phyloP scores from a whole-genome alignment of 2,113 vertebrate genomes.

The Furnarius figulus region DNA sequence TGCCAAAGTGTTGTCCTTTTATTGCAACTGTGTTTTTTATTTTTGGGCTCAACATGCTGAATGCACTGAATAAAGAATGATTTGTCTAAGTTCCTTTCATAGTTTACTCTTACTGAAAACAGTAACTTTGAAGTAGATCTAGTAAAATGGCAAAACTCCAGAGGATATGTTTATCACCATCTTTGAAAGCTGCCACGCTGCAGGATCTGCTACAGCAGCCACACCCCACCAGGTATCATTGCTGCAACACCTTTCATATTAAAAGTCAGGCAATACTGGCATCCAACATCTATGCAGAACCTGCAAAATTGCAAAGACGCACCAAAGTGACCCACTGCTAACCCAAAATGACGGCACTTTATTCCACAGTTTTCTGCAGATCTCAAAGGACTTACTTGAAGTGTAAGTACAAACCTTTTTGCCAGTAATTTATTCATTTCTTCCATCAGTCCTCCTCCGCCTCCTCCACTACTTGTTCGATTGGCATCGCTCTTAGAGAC shows the following conservation, averaged over 20 bases:
- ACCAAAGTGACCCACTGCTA: background rate
- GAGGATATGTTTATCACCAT: background rate
- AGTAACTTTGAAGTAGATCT: background rate
- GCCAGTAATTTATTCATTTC: conserved; percentile 99
- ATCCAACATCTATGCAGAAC: background rate
- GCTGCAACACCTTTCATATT: background rate
- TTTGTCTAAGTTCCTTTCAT: background rate
- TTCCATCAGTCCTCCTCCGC: conserved; percentile 95
- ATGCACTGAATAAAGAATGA: background rate
- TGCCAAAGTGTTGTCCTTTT: background rate
- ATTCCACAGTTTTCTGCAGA: background rate
- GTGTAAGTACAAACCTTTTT: conserved; percentile 84
- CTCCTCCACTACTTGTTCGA: conserved; percentile 87
- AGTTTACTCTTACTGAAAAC: background rate
- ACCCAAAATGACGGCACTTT: background rate
- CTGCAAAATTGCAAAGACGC: background rate
- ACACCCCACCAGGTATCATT: background rate
- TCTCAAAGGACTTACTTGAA: background rate
- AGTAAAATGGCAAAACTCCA: background rate
- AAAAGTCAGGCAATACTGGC: background rate
- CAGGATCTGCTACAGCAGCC: background rate
- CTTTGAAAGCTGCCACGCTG: background rate
- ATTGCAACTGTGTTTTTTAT: background rate
- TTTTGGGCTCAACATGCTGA: background rate
- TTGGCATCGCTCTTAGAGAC: conserved; percentile 90